Conservation (phyloP, 2,113 vertebrate genomes). For the Amblyopsis rosae region DNA sequence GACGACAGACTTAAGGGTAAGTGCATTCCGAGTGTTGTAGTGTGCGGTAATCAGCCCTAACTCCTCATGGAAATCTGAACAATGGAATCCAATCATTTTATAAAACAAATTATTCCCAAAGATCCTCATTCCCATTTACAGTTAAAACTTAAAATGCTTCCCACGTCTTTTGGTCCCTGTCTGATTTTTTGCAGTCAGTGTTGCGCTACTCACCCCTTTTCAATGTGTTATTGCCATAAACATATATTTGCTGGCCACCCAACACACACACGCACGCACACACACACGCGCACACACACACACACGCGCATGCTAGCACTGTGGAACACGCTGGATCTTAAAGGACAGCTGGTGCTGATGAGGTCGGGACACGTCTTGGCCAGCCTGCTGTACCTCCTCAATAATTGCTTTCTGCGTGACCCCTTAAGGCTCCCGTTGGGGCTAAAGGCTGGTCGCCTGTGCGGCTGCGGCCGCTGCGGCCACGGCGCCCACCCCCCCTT, state of each 20-base stretch:
- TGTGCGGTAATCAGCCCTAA: slow-evolving; percentile 43
- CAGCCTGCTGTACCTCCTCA: slow-evolving; percentile 55
- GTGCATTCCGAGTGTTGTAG: slow-evolving; percentile 52
- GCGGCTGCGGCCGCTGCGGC: too few relatives aligned
- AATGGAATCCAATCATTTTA: slow-evolving; percentile 23
- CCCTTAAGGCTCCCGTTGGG: slow-evolving; percentile 70
- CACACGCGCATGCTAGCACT: slow-evolving; percentile 45
- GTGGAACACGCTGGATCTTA: slow-evolving; percentile 51
- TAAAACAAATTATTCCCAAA: slow-evolving; percentile 7
- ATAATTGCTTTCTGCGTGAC: slow-evolving; percentile 26
- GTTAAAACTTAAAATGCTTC: background rate
- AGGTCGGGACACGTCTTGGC: slow-evolving; percentile 58
- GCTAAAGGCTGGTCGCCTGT: slow-evolving; percentile 1
- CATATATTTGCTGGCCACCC: slow-evolving; percentile 36
- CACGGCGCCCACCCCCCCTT: slow-evolving; percentile 18
- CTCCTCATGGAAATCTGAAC: slow-evolving; percentile 24
- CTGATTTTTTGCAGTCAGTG: slow-evolving; percentile 53
- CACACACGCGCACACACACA: slow-evolving; percentile 33
- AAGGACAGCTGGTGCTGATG: slow-evolving; percentile 63
- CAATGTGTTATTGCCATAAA: slow-evolving; percentile 69
- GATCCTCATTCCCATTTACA: slow-evolving; percentile 20
- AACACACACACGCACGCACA: slow-evolving; percentile 29
- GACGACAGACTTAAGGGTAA: slow-evolving; percentile 46
- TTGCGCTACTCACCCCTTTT: slow-evolving; percentile 56
- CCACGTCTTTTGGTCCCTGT: slow-evolving; percentile 66